Conservation (phyloP, 2,113 vertebrate species). For the Oncorhynchus clarkii region DNA sequence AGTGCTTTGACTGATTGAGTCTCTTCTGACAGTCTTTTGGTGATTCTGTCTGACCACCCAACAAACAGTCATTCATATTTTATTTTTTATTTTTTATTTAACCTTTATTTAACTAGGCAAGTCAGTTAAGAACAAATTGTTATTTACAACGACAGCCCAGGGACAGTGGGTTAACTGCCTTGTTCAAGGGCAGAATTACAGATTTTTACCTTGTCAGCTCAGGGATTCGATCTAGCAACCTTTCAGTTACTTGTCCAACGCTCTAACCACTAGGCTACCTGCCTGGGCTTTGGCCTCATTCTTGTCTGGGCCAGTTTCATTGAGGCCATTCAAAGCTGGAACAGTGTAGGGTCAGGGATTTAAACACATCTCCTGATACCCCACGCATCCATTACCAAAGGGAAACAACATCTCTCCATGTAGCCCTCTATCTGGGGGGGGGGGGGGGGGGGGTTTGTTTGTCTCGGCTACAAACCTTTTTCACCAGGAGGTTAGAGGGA, state of each 20-base stretch:
- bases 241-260: too few relatives aligned
- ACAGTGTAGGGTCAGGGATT: conserved; percentile 68
- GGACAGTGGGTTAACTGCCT: too few relatives aligned
- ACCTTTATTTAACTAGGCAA: too few relatives aligned
- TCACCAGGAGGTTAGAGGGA: conserved; percentile 45
- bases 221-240: too few relatives aligned
- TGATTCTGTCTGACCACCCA: conserved; percentile 72
- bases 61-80: conserved; percentile 68
- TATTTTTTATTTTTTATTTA: too few relatives aligned
- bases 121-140: too few relatives aligned
- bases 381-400: conserved; percentile 57
- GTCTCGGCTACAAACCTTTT: conserved; percentile 49
- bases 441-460: conserved; percentile 51
- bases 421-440: conserved; percentile 51
- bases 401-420: conserved; percentile 52
- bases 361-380: conserved; percentile 61
- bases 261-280: neutral
- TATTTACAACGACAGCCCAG: too few relatives aligned
- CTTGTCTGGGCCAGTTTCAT: conserved; percentile 69
- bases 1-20: conserved; percentile 57
- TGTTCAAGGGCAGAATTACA: too few relatives aligned
- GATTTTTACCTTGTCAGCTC: too few relatives aligned
- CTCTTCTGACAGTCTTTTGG: conserved; percentile 62
- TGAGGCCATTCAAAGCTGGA: conserved; percentile 62
- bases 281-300: conserved; percentile 63